These are phyloP conservation scores for Atta colombica DNA, from an alignment of 1,140 invertebrate species.

Conservation along the genomic window DNA sequence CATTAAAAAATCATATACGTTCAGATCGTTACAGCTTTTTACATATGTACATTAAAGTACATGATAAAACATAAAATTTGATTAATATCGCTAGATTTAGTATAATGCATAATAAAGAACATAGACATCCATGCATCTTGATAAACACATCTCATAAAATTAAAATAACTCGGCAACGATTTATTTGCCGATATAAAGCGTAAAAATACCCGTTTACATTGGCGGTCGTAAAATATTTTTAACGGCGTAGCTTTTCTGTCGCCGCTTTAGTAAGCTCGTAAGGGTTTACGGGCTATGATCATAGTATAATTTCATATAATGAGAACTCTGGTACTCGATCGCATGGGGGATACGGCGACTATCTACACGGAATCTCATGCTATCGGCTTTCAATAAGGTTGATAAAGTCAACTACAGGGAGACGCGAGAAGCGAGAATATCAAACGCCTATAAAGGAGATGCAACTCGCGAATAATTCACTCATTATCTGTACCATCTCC, in stretches of 20 bases:
- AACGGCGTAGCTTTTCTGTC: constrained; percentile 63
- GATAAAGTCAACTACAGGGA: constrained; percentile 84
- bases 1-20: not conserved
- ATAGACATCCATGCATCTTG: not conserved
- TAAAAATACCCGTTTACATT: constrained; percentile 68
- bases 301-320: constrained; percentile 75
- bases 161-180: constrained; percentile 36
- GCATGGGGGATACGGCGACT: constrained; percentile 80
- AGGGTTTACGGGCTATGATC: constrained; percentile 68
- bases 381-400: constrained; percentile 86
- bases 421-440: constrained; percentile 78
- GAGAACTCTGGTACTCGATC: constrained; percentile 81
- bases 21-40: not conserved
- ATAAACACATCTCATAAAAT: constrained; percentile 54
- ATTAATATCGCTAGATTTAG: constrained; percentile 20
- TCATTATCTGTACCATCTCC: constrained; percentile 85
- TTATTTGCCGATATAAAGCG: constrained; percentile 36
- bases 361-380: constrained; percentile 83
- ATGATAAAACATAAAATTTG: constrained; percentile 26
- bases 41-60: not conserved
- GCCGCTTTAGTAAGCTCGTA: constrained; percentile 70
- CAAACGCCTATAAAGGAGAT: constrained; percentile 83
- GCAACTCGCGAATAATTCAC: constrained; percentile 85
- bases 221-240: constrained; percentile 67
- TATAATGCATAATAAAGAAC: constrained; percentile 20